Evolutionary conservation across 2,888 invertebrate genomes (phyloP).

Genomic region (Amphipoea lucens): DNA sequence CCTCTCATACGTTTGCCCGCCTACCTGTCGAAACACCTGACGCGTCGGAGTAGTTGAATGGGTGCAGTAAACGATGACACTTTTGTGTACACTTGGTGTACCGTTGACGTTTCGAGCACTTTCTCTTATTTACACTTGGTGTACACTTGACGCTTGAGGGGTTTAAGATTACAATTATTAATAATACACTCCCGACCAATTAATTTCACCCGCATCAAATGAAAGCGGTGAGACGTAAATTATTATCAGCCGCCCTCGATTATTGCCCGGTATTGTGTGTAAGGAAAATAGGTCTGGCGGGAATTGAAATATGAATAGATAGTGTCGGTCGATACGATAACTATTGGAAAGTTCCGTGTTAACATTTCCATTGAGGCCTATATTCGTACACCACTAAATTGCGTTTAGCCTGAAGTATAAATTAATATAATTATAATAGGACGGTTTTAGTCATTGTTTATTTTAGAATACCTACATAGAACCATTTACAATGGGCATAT

Average conservation of each 20-base stretch:
- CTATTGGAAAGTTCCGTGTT: slow-evolving; percentile 13
- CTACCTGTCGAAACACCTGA: no score
- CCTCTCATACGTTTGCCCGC: no score
- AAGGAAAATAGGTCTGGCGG: slow-evolving; percentile 12
- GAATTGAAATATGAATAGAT: slow-evolving; percentile 22
- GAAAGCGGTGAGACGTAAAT: not conserved
- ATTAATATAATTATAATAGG: not conserved
- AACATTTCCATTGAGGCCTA: slow-evolving; percentile 32
- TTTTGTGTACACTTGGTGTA: no score
- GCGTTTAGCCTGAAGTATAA: not conserved
- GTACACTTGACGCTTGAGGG: no score
- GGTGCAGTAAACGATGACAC: no score
- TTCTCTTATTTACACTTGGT: no score
- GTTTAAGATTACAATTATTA: not conserved
- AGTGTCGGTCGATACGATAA: slow-evolving; percentile 18
- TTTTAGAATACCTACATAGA: not conserved
- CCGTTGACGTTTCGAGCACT: no score
- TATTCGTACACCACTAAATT: slow-evolving; percentile 31
- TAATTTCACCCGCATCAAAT: slow-evolving; percentile 8
- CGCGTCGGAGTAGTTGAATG: no score
- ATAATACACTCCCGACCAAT: not conserved
- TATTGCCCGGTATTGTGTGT: not conserved
- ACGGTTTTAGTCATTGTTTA: not conserved
- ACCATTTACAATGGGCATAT: no score
- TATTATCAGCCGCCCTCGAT: slow-evolving; percentile 3